These are phyloP conservation scores for Streblospio benedicti DNA, from an alignment of 1,140 invertebrate species.

Conservation along the genomic window DNA sequence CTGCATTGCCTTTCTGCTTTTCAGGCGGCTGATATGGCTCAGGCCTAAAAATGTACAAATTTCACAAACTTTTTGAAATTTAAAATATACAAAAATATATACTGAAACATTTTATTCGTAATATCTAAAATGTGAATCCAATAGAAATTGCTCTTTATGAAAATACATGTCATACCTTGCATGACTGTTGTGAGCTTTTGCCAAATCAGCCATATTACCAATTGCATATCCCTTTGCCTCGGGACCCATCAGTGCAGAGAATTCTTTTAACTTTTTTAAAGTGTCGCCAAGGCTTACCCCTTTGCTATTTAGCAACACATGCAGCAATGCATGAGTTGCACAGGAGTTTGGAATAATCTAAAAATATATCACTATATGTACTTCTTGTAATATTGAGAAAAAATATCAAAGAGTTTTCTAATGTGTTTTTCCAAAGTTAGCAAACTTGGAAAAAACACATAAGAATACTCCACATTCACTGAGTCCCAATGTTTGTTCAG, in stretches of 20 bases:
- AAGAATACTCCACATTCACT: too few species aligned
- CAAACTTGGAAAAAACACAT: too few species aligned
- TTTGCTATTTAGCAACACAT: conserved; percentile 85
- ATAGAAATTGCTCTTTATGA: background rate
- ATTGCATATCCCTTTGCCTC: conserved; percentile 75
- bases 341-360: conserved; percentile 95
- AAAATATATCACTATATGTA: too few species aligned
- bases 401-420: too few species aligned
- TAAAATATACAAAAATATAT: background rate
- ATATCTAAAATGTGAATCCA: background rate
- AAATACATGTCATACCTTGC: conserved; percentile 54
- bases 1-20: conserved; percentile 51
- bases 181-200: conserved; percentile 93
- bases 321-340: conserved; percentile 90
- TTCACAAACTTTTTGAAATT: too few species aligned
- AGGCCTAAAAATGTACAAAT: conserved; percentile 32
- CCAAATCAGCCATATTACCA: conserved; percentile 89
- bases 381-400: too few species aligned
- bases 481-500: too few species aligned
- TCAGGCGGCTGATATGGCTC: conserved; percentile 45
- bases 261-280: conserved; percentile 74
- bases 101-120: background rate
- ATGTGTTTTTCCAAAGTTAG: too few species aligned
- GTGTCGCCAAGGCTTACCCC: conserved; percentile 77
- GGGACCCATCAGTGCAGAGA: conserved; percentile 37